Conservation (phyloP, 2,888 invertebrate genomes). For the Eupsilia transversa region DNA sequence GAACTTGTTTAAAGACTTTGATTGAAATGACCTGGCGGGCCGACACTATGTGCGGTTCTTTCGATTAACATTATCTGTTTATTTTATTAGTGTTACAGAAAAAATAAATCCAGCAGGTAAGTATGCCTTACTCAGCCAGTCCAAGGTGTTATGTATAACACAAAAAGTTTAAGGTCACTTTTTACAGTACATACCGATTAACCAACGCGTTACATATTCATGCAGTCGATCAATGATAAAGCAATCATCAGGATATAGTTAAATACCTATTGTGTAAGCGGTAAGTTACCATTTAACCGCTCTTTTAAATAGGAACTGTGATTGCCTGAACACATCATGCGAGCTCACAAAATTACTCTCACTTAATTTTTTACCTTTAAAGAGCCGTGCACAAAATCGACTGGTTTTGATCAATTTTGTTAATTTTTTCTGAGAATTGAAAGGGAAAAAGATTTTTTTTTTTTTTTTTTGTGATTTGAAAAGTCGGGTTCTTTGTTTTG, state of each 20-base stretch:
- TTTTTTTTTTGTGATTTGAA: too few relatives aligned
- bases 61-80: not conserved
- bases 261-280: conserved; percentile 43
- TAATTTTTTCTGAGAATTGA: too few relatives aligned
- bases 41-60: not conserved
- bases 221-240: conserved; percentile 40
- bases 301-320: conserved; percentile 10
- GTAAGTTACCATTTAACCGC: conserved; percentile 12
- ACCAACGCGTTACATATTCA: conserved; percentile 28
- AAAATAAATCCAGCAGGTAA: not conserved
- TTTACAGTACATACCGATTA: conserved; percentile 31
- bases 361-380: too few relatives aligned
- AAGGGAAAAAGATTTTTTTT: too few relatives aligned
- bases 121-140: not conserved
- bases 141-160: not conserved
- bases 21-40: not conserved
- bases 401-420: too few relatives aligned
- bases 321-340: conserved; percentile 14
- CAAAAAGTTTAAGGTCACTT: conserved; percentile 39
- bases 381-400: too few relatives aligned
- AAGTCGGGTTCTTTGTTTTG: too few relatives aligned
- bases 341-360: not conserved
- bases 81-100: not conserved
- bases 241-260: conserved; percentile 53
- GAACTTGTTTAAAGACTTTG: not conserved